Base-by-base conservation (phyloP, 2,888 invertebrate genomes). In the Agriopis aurantiaria region DNA sequence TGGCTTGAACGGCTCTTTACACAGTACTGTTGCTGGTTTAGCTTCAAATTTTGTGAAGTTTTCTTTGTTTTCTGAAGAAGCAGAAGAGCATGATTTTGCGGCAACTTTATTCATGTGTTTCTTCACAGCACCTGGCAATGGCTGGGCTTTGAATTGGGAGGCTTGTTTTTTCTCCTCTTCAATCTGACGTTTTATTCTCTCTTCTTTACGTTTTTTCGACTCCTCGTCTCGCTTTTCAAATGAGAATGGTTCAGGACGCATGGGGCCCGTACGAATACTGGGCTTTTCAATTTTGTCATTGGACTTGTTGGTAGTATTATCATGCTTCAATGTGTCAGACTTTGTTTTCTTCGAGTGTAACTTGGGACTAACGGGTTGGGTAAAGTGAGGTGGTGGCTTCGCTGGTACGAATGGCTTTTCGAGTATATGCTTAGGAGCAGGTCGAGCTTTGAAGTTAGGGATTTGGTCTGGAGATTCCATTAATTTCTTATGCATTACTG, bases 91-190 rank as follows among this genome's bases (percentile, higher is more conserved):
- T 0, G 83, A 82, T 69, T 89, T 91, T 0, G 82, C 68, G 3
- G 80, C 77, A 64, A 66, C 80, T 88, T 49, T 90, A 73, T 77
- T 90, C 88, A 83, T 95, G 66, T 68, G 90, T 85, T 87, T 95
- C 81, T 79, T 95, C 78, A 87, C 91, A 77, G 77, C 88, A n/a
- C 83, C 84, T 0, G 97, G 97, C 12, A 96, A 83, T 0, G 97
- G 97, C 61, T 96, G 95, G 0, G 97, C 97, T 85, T 96, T 96
- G 80, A 97, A 97, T 75, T 95, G 95, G 0, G 95, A 89, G 0
- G 95, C 93, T 83, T 96, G 95, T 77, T 95, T 96, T 55, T 95
- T 93, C 71, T 96, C 95, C 73, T 93, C 91, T 70, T 96, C 95
- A 23, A 96, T 82, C 69, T 95, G 89, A 73, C 95, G 93, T 74